A percentile compares a stretch with the other conserved stretches of the same genome.
Evolutionary conservation across 1,140 invertebrate species (phyloP).

Genomic region (Megalonaias nervosa): DNA sequence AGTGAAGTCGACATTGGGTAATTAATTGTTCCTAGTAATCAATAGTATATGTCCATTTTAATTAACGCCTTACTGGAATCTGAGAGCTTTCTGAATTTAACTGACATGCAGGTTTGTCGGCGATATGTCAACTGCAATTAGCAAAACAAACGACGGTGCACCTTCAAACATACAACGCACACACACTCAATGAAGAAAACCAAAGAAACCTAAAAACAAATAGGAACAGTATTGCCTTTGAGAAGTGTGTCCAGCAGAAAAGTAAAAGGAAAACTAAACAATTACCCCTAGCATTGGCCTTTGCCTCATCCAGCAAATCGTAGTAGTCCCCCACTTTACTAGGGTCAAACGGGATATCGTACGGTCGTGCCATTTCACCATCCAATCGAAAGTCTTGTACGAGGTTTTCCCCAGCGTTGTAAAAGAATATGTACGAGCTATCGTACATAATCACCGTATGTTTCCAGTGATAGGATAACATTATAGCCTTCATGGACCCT

Average conservation of each 20-base stretch:
- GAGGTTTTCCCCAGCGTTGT: conserved; percentile 42
- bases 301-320: conserved; percentile 35
- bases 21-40: no score
- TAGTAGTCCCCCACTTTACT: conserved; percentile 35
- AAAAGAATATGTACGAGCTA: conserved; percentile 46
- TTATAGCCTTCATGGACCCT: conserved; percentile 34
- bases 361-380: conserved; percentile 29
- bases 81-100: no score
- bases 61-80: no score
- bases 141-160: no score
- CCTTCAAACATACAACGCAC: no score
- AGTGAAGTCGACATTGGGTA: no score
- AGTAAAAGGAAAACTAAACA: not conserved
- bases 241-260: not conserved
- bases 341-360: conserved; percentile 42
- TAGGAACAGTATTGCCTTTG: not conserved
- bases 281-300: conserved; percentile 40
- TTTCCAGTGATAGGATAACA: conserved; percentile 28
- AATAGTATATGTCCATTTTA: no score
- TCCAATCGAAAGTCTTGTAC: conserved; percentile 35
- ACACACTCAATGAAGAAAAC: no score
- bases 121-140: no score
- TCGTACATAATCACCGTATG: conserved; percentile 47
- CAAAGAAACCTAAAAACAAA: not conserved
- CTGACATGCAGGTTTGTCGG: no score